phyloP scores from a whole-genome alignment of 2,888 invertebrate species.

The Acronicta aceris region DNA sequence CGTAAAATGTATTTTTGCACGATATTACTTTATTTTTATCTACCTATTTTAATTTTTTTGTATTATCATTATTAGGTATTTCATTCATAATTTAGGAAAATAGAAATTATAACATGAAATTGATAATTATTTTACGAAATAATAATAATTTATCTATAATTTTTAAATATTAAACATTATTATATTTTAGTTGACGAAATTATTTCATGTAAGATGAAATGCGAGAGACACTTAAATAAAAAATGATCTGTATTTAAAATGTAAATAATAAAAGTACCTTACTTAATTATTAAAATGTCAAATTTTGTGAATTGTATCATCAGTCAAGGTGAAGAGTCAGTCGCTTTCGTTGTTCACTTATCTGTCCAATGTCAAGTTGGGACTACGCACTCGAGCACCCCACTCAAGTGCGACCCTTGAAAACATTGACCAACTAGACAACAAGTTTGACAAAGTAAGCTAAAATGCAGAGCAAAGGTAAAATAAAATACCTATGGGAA shows the following conservation, averaged over 20 bases:
- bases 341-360: conserved; percentile 6
- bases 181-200: too few species aligned
- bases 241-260: neutral
- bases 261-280: neutral
- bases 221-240: neutral
- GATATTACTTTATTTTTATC: too few species aligned
- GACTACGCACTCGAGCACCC: conserved; percentile 2
- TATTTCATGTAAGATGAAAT: too few species aligned
- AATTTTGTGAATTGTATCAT: neutral
- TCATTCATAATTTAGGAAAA: too few species aligned
- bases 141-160: too few species aligned
- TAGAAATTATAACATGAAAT: too few species aligned
- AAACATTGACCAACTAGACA: conserved; percentile 1
- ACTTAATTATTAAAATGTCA: neutral
- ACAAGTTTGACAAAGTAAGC: neutral
- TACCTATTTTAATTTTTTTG: too few species aligned
- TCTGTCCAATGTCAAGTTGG: conserved; percentile 12
- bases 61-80: too few species aligned
- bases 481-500: too few species aligned
- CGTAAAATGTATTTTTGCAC: too few species aligned
- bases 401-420: conserved; percentile 3
- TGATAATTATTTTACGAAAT: too few species aligned
- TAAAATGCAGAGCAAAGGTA: neutral
- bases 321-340: neutral
- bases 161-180: too few species aligned